Evolutionary conservation across 2,113 vertebrate genomes (phyloP).

Genomic region (Etia nguti): DNA sequence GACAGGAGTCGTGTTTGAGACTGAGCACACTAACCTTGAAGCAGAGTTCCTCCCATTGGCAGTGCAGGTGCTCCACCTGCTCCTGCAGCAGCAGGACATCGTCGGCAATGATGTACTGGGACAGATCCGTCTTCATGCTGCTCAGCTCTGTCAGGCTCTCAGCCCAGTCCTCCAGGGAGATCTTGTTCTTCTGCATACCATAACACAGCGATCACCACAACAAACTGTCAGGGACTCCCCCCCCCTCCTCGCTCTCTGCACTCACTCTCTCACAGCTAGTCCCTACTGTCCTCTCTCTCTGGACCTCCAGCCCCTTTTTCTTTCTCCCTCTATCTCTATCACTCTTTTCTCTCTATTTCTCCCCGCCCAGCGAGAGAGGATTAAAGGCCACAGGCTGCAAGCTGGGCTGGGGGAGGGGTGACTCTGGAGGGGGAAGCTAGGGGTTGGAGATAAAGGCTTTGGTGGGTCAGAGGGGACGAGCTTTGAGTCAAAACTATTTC

Average conservation of each 20-base stretch:
- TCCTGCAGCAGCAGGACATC: slow-evolving; percentile 81
- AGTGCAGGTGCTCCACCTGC: slow-evolving; percentile 80
- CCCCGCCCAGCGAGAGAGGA: slow-evolving; percentile 47
- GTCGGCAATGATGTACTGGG: slow-evolving; percentile 77
- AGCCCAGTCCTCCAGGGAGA: slow-evolving; percentile 80
- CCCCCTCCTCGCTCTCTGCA: neutral
- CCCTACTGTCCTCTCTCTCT: neutral
- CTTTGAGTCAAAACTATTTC: neutral
- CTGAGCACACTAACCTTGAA: slow-evolving; percentile 61
- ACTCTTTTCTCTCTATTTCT: neutral
- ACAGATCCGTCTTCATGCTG: slow-evolving; percentile 79
- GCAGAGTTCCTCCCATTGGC: slow-evolving; percentile 79
- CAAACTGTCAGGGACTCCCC: slow-evolving; percentile 1
- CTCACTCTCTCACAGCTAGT: neutral
- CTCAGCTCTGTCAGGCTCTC: slow-evolving; percentile 78
- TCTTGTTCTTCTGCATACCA: slow-evolving; percentile 88
- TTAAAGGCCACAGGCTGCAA: slow-evolving; percentile 62
- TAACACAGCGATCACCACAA: slow-evolving; percentile 41
- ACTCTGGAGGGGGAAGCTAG: neutral
- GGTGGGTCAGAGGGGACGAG: slow-evolving; percentile 11
- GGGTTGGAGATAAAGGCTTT: slow-evolving; percentile 20
- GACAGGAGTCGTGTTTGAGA: neutral
- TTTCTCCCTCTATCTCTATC: neutral
- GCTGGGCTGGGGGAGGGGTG: slow-evolving; percentile 35
- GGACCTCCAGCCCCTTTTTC: neutral